These are phyloP conservation scores for Saguinus imperator DNA, from an alignment of 2,113 vertebrate species.

Conservation along the genomic window DNA sequence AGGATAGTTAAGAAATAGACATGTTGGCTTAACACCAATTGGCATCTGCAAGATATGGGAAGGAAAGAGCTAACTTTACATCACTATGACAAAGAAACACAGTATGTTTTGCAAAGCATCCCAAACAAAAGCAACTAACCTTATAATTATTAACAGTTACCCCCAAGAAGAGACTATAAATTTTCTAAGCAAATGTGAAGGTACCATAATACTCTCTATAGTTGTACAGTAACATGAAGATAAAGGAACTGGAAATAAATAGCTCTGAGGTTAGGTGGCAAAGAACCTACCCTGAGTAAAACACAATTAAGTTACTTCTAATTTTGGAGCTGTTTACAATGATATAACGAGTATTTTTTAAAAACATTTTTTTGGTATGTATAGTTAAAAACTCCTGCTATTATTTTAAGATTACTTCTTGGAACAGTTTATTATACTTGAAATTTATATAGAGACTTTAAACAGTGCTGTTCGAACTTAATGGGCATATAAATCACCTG, in stretches of 20 bases:
- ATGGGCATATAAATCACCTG: conserved; percentile 41
- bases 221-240: background rate
- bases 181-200: background rate
- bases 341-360: background rate
- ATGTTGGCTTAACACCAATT: background rate
- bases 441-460: conserved; percentile 23
- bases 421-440: background rate
- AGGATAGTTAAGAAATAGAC: background rate
- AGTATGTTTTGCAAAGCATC: background rate
- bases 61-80: background rate
- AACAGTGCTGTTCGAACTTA: background rate
- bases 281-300: background rate
- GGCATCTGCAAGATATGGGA: background rate
- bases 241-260: background rate
- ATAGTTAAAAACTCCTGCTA: background rate
- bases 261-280: background rate
- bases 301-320: background rate
- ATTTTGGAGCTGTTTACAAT: background rate
- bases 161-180: background rate
- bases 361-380: background rate
- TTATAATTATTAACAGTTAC: background rate
- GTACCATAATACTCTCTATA: background rate
- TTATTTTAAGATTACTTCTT: conserved; percentile 41
- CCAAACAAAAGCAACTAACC: background rate
- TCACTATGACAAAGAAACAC: background rate